phyloP scores from a whole-genome alignment of 2,888 invertebrate species.

The Heterodera filipjevi region DNA sequence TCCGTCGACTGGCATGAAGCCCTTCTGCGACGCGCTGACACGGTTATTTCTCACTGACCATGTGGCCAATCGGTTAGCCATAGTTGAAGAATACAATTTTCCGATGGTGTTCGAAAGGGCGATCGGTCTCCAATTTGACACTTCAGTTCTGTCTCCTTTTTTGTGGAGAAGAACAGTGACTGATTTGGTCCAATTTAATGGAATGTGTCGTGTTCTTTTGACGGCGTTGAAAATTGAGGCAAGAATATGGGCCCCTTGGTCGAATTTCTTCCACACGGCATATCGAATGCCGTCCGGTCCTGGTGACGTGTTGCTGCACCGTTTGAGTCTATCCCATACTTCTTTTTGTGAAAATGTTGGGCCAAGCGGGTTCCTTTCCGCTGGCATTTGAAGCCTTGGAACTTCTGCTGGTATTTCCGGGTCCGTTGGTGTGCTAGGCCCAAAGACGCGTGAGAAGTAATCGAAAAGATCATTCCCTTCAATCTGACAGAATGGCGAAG shows the following conservation, averaged over 20 bases:
- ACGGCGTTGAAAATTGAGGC: conserved; percentile 25
- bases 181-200: conserved; percentile 42
- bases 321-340: not conserved
- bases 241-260: conserved; percentile 38
- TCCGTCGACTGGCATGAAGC: conserved; percentile 62
- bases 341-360: not conserved
- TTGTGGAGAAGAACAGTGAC: conserved; percentile 51
- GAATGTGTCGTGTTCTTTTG: conserved; percentile 29
- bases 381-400: not conserved
- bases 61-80: conserved; percentile 42
- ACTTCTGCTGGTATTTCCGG: not conserved
- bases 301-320: not conserved
- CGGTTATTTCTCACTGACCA: conserved; percentile 41
- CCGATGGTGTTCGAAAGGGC: conserved; percentile 42
- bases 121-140: conserved; percentile 56
- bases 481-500: not conserved
- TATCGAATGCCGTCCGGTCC: conserved; percentile 7
- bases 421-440: not conserved
- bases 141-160: conserved; percentile 51
- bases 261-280: conserved; percentile 26
- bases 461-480: not conserved
- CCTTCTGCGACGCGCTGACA: conserved; percentile 62
- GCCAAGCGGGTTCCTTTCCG: not conserved
- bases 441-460: not conserved
- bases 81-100: conserved; percentile 44